Evolutionary conservation across 2,888 invertebrate genomes (phyloP), one percentile per base, ranked within the genome.

Genomic region (Sesia bembeciformis): DNA sequence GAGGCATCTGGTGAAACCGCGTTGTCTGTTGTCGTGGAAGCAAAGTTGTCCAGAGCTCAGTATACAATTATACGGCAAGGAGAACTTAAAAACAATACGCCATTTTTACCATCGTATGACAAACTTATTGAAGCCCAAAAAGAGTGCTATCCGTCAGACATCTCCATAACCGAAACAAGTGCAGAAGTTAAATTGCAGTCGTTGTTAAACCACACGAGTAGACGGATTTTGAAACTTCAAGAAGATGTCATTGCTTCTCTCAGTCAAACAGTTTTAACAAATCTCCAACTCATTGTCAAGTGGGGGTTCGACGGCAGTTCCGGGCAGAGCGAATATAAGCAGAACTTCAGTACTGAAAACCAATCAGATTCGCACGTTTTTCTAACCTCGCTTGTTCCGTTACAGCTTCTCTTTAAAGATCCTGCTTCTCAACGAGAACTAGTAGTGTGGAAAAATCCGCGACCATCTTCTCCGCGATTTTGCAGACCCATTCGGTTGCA

Each of bases 361-460:
- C 4, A 5, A 4, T 5, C 4, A 5, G 41, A 41, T 6, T 41
- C 41, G 4, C 4, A 4, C 4, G 41, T 41, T 41, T 41, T 41
- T 6, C 4, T 41, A 4, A 41, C 41, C 4, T 41, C n/a, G n/a
- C 3, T 39, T 7, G 3, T 53, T 23, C 4, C 7, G 49, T 1
- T 5, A 6, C 52, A 41, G 23, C 41, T n/a, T n/a, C n/a, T n/a
- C n/a, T n/a, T n/a, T n/a, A n/a, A n/a, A n/a, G n/a, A n/a, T n/a
- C n/a, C n/a, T n/a, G 53, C 53, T 3, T 42, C 42, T 39, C n/a
- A n/a, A n/a, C n/a, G n/a, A n/a, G n/a, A 41, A 6, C 4, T 5
- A 41, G 4, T 41, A 5, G 51, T 64, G 40, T 66, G 64, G 64
- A 56, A 62, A 53, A 62, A 64, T 56, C 59, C 58, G 53, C 52